A percentile compares a stretch with the other conserved stretches of the same genome.
Evolutionary conservation across 2,797 vertebrate genomes (phyloP).

Genomic region (Harpagifer antarcticus): DNA sequence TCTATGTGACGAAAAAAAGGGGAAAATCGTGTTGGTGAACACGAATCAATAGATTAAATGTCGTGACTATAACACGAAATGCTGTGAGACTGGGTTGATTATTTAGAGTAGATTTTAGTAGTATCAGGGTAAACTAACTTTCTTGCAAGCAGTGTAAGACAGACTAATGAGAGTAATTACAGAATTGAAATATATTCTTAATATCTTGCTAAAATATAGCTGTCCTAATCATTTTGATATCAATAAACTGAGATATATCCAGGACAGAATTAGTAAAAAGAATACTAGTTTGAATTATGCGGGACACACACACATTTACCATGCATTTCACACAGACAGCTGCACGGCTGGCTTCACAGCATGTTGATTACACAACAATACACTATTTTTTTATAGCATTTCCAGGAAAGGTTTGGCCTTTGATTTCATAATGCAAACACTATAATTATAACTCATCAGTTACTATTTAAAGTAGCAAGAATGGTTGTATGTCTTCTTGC

Average conservation of each 20-base stretch:
- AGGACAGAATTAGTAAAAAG: slow-evolving; percentile 26
- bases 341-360: slow-evolving; percentile 3
- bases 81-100: too few relatives aligned
- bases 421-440: slow-evolving; percentile 6
- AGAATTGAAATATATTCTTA: neutral
- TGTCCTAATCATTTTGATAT: neutral
- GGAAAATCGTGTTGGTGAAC: too few relatives aligned
- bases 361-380: neutral
- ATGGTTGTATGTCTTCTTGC: neutral
- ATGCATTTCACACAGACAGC: slow-evolving; percentile 32
- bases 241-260: neutral
- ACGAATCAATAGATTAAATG: too few relatives aligned
- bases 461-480: neutral
- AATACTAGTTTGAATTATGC: slow-evolving; percentile 10
- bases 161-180: neutral
- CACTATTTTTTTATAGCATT: neutral
- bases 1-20: too few relatives aligned
- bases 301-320: slow-evolving; percentile 14
- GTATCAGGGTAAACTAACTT: neutral
- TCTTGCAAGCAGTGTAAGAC: neutral
- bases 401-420: neutral
- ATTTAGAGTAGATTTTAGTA: neutral
- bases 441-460: neutral
- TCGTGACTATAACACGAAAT: too few relatives aligned
- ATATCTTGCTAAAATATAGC: neutral